phyloP scores from a whole-genome alignment of 2,888 invertebrate genomes.

The Lycia hirtaria region DNA sequence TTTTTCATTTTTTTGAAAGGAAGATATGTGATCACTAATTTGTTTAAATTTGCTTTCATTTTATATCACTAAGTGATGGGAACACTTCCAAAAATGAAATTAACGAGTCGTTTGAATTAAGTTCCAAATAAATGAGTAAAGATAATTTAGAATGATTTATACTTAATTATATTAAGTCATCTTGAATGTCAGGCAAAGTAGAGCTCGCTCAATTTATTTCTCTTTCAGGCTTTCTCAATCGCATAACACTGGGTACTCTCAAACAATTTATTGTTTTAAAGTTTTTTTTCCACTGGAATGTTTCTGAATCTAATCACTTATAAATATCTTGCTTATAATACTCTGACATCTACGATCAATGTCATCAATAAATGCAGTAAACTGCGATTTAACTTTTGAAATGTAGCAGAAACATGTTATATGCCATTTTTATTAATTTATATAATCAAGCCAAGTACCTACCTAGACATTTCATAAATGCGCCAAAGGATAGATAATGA shows the following conservation, averaged over 20 bases:
- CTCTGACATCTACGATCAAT: conserved; percentile 55
- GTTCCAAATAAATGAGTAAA: conserved; percentile 45
- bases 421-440: conserved; percentile 6
- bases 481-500: background rate
- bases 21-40: conserved; percentile 75
- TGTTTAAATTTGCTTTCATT: conserved; percentile 49
- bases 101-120: conserved; percentile 34
- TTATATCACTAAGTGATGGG: conserved; percentile 70
- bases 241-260: conserved; percentile 36
- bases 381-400: conserved; percentile 1
- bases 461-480: conserved; percentile 15
- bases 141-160: conserved; percentile 67
- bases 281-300: conserved; percentile 50
- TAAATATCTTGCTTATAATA: conserved; percentile 46
- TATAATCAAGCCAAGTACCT: conserved; percentile 1
- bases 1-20: conserved; percentile 57
- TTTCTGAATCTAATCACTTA: conserved; percentile 50
- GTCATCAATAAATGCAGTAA: conserved; percentile 38
- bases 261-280: conserved; percentile 33
- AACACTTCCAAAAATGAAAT: conserved; percentile 51
- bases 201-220: conserved; percentile 9
- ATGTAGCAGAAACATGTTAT: conserved; percentile 1
- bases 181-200: conserved; percentile 29
- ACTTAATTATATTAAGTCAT: conserved; percentile 76
- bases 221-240: conserved; percentile 20